phyloP scores from a whole-genome alignment of 1,140 invertebrate genomes.

The Drosophila ercepeae region DNA sequence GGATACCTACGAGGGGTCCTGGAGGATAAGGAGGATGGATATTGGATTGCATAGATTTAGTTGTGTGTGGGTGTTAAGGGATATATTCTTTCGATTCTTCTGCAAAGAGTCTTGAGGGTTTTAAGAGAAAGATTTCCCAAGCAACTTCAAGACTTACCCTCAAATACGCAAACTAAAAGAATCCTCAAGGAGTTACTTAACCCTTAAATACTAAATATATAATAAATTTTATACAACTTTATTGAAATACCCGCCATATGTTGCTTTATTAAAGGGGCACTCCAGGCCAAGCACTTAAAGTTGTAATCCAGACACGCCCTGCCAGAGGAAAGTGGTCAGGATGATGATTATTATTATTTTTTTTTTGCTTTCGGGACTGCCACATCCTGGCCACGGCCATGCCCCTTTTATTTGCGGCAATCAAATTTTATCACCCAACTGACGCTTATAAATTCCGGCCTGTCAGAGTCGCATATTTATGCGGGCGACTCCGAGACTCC shows the following conservation, averaged over 20 bases:
- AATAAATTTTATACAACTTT: not conserved
- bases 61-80: no score
- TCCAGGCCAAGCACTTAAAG: not conserved
- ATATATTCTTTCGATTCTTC: no score
- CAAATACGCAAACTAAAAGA: no score
- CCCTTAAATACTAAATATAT: no score
- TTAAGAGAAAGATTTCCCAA: no score
- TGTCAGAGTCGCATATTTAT: constrained; percentile 72
- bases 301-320: not conserved
- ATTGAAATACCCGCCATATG: not conserved
- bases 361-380: not conserved
- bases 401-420: constrained; percentile 66
- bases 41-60: no score
- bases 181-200: no score
- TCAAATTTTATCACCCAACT: constrained; percentile 75
- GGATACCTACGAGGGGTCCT: not conserved
- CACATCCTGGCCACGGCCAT: constrained; percentile 1
- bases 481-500: constrained; percentile 8
- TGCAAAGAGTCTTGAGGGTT: no score
- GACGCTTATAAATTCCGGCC: constrained; percentile 72
- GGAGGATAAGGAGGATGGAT: not conserved
- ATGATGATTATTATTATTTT: not conserved
- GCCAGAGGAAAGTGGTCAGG: not conserved
- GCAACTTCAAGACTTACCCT: no score
- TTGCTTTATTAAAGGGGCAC: constrained; percentile 1